phyloP scores from a whole-genome alignment of 2,888 invertebrate species.

The Trissolcus japonicus region DNA sequence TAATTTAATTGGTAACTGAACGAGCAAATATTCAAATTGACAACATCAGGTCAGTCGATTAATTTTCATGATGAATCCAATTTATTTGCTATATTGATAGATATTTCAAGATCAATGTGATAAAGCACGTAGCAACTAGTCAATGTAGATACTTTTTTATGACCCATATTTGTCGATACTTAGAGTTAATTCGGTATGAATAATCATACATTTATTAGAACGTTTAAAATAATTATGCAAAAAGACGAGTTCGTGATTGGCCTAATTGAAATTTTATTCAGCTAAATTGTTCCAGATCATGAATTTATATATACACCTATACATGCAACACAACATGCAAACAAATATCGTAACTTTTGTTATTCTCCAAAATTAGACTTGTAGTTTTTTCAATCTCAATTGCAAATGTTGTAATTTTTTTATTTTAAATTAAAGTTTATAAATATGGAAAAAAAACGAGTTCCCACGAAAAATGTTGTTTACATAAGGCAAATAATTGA shows the following conservation, averaged over 20 bases:
- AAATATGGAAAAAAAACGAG: background rate
- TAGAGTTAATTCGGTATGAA: too few species aligned
- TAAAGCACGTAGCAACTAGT: constrained; percentile 19
- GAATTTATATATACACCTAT: too few species aligned
- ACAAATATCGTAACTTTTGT: too few species aligned
- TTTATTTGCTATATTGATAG: constrained; percentile 24
- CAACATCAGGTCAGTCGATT: constrained; percentile 17
- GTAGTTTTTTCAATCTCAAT: background rate
- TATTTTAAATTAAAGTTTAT: background rate
- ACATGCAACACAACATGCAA: too few species aligned
- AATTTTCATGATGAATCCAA: constrained; percentile 23
- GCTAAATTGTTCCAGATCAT: too few species aligned
- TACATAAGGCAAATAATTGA: constrained; percentile 1
- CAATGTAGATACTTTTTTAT: too few species aligned
- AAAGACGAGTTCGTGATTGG: background rate
- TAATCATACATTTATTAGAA: too few species aligned
- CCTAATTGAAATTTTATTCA: too few species aligned
- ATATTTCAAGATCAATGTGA: constrained; percentile 27
- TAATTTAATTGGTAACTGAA: too few species aligned
- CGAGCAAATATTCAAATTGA: constrained; percentile 8
- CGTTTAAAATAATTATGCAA: too few species aligned
- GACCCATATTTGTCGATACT: too few species aligned
- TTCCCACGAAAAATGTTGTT: too few species aligned
- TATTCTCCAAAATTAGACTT: background rate
- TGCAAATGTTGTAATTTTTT: background rate